These are phyloP conservation scores for Rhopalosiphum maidis DNA, from an alignment of 1,140 invertebrate species.

Conservation along the genomic window DNA sequence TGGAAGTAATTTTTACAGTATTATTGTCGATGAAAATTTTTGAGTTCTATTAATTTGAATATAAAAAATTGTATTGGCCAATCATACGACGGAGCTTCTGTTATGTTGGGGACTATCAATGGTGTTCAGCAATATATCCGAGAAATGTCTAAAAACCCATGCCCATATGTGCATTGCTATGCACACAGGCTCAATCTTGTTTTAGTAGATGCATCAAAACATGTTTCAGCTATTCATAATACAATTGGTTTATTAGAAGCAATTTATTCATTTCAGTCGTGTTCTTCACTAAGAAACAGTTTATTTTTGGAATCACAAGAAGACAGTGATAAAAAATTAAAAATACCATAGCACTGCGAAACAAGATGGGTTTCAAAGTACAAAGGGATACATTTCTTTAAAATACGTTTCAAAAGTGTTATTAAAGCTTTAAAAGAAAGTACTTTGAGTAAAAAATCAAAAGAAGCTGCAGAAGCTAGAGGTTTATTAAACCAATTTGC, in stretches of 20 bases:
- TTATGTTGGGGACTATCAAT: constrained; percentile 54
- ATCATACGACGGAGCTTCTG: constrained; percentile 58
- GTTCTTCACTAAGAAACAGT: background rate
- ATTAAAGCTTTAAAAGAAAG: constrained; percentile 9
- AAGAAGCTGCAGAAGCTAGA: background rate
- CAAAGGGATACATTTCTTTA: constrained; percentile 17
- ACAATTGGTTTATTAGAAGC: constrained; percentile 21
- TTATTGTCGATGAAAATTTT: constrained; percentile 35
- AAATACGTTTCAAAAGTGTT: constrained; percentile 10
- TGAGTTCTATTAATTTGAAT: constrained; percentile 2
- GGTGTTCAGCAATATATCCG: constrained; percentile 24
- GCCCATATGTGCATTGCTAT: background rate
- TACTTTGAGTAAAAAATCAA: constrained; percentile 10
- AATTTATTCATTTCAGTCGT: background rate
- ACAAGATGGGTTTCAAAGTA: constrained; percentile 24
- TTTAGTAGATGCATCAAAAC: no score
- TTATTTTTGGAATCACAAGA: constrained; percentile 10
- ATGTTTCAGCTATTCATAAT: background rate
- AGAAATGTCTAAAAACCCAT: constrained; percentile 19
- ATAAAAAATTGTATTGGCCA: constrained; percentile 52
- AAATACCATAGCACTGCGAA: background rate
- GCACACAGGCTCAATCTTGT: no score
- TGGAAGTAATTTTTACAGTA: constrained; percentile 27
- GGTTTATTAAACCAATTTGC: constrained; percentile 23
- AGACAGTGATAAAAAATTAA: background rate